Evolutionary conservation across 1,140 invertebrate genomes (phyloP).

Genomic region (Calephelis virginiensis): DNA sequence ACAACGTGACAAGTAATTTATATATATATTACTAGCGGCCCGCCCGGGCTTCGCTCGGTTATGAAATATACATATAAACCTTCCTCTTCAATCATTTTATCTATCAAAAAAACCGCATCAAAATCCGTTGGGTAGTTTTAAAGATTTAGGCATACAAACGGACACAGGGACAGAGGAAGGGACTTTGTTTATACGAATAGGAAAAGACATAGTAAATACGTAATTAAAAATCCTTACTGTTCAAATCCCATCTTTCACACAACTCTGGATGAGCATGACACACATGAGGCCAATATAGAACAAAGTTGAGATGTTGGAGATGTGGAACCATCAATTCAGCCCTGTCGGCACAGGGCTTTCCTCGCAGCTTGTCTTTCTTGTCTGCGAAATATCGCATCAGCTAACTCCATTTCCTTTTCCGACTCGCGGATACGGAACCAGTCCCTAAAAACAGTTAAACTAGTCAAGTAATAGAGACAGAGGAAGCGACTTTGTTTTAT

Average conservation of each 20-base stretch:
- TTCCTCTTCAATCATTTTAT: too few relatives aligned
- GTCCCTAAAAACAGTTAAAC: conserved; percentile 35
- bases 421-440: conserved; percentile 38
- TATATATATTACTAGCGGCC: too few relatives aligned
- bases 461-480: too few relatives aligned
- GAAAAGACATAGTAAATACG: not conserved
- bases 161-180: too few relatives aligned
- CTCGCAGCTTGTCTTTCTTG: conserved; percentile 47
- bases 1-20: too few relatives aligned
- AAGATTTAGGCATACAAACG: too few relatives aligned
- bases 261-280: conserved; percentile 59
- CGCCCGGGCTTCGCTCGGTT: too few relatives aligned
- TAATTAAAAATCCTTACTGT: conserved; percentile 38
- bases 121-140: too few relatives aligned
- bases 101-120: too few relatives aligned
- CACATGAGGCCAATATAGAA: conserved; percentile 62
- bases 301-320: conserved; percentile 54
- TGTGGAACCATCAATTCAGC: conserved; percentile 59
- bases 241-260: conserved; percentile 60
- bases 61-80: too few relatives aligned
- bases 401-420: conserved; percentile 38
- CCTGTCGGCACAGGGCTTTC: conserved; percentile 58
- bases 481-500: too few relatives aligned
- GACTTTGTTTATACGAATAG: too few relatives aligned
- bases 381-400: conserved; percentile 18